Evolutionary conservation across 1,140 invertebrate genomes (phyloP).

Genomic region (Drosophila sproati): DNA sequence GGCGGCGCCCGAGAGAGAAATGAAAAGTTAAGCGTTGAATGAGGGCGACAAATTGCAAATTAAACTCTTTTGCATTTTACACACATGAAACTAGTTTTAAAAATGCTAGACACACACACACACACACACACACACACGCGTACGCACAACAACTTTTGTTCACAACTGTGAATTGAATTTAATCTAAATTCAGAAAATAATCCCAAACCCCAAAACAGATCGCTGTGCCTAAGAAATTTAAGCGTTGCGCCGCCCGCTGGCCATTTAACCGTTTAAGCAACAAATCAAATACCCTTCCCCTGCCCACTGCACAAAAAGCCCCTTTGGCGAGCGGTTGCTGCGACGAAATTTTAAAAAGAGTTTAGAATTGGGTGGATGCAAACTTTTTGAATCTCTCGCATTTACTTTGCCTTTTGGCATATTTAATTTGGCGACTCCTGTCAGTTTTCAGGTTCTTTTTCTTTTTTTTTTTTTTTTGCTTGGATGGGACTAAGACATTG

Average conservation of each 20-base stretch:
- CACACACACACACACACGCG: neutral
- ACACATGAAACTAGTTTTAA: constrained; percentile 74
- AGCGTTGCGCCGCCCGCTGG: constrained; percentile 20
- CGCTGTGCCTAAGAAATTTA: constrained; percentile 13
- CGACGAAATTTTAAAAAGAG: constrained; percentile 44
- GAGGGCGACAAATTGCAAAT: constrained; percentile 83
- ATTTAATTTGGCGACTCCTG: constrained; percentile 77
- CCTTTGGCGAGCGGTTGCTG: constrained; percentile 1
- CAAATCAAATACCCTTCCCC: constrained; percentile 31
- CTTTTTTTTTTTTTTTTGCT: constrained; percentile 15
- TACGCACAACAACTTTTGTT: constrained; percentile 56
- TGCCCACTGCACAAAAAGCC: neutral
- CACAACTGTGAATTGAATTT: constrained; percentile 70
- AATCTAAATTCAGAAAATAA: constrained; percentile 60
- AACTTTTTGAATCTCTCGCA: constrained; percentile 63
- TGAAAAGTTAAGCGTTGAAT: constrained; percentile 80
- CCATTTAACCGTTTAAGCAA: constrained; percentile 59
- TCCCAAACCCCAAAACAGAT: neutral
- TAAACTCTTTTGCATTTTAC: constrained; percentile 81
- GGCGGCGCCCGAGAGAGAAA: constrained; percentile 52
- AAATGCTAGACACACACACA: constrained; percentile 56
- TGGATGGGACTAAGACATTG: constrained; percentile 37
- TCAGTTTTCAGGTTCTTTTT: constrained; percentile 40
- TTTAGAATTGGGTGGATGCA: constrained; percentile 58
- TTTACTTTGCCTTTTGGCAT: constrained; percentile 70